Base-by-base conservation (phyloP, 2,797 vertebrate species). In the Myotis myotis region DNA sequence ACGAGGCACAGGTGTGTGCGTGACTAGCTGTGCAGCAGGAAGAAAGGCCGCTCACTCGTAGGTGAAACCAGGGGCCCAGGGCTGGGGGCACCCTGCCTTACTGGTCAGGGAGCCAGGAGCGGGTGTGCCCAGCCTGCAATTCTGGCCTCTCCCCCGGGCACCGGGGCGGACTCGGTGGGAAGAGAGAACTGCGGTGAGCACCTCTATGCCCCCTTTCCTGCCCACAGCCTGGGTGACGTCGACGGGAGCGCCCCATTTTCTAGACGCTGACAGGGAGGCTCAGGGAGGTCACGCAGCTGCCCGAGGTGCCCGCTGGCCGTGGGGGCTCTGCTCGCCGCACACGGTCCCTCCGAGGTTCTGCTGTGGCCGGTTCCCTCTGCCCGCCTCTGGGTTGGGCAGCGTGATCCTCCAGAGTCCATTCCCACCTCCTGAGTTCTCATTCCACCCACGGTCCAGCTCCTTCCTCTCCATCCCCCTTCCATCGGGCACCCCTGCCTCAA, bases 11-110 rank as follows among this genome's bases (percentile, higher is more conserved):
- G 79, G 57, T 22, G 57, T 23, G 82, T 70, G 76, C 76, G 49
- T 51, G 49, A 53, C 74, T 74, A 85, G 89, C 38, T 0, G 0
- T 5, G 66, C 0, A 1, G 47, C 7, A 0, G 28, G n/a, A 78
- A 53, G 81, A 51, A 33, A 89, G 64, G 19, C 13, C 9, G 2
- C 20, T 4, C 36, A 11, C 23, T 60, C 0, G 2, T 44, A 79
- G 71, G 71, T 30, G 15, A n/a, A 55, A 41, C 64, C 19, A 1
- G 55, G 36, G 10, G 60, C 36, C 62, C 38, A 23, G 53, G 75
- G 6, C 25, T 15, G 36, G 41, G 79, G 13, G 47, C 0, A 41
- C 38, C n/a, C 15, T 3, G 64, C 28, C 47, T 47, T 36, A 8
- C 68, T 23, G 33, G 22, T 19, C 55, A 78, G 74, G 9, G 44